These are phyloP conservation scores for Ectropis crepuscularia DNA, from an alignment of 2,888 invertebrate species.

Conservation along the genomic window DNA sequence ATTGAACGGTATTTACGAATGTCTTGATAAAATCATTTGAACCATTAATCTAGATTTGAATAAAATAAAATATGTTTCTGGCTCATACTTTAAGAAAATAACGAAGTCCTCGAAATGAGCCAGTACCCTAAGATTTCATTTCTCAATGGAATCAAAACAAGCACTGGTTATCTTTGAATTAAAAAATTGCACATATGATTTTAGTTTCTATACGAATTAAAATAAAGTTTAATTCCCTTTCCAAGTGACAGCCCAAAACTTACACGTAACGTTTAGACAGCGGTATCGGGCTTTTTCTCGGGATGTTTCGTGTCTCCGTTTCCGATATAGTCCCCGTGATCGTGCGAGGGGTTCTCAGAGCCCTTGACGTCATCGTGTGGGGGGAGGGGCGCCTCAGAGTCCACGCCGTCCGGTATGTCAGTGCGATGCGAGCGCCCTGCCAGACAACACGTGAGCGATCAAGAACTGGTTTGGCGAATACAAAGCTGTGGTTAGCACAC, in stretches of 20 bases:
- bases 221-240: neutral
- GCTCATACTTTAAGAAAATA: too few species aligned
- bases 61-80: too few species aligned
- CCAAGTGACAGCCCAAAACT: conserved; percentile 49
- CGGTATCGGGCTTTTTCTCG: conserved; percentile 81
- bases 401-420: conserved; percentile 86
- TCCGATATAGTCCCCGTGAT: conserved; percentile 86
- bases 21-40: too few species aligned
- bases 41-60: too few species aligned
- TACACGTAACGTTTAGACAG: conserved; percentile 65
- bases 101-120: too few species aligned
- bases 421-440: conserved; percentile 86
- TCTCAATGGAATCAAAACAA: too few species aligned
- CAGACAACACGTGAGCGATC: conserved; percentile 80
- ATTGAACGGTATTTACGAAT: too few species aligned
- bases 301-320: conserved; percentile 82
- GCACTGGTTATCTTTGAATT: too few species aligned
- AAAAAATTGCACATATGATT: too few species aligned
- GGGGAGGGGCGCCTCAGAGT: conserved; percentile 86
- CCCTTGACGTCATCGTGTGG: conserved; percentile 85
- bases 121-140: too few species aligned
- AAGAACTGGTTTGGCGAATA: conserved; percentile 62
- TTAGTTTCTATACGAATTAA: neutral
- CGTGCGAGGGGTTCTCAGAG: conserved; percentile 85
- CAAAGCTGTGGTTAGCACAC: conserved; percentile 29